Percentiles rank a stretch among this genome's conserved stretches.
Evolutionary conservation across 2,113 vertebrate genomes (phyloP).

Genomic region (Aramus guarauna): DNA sequence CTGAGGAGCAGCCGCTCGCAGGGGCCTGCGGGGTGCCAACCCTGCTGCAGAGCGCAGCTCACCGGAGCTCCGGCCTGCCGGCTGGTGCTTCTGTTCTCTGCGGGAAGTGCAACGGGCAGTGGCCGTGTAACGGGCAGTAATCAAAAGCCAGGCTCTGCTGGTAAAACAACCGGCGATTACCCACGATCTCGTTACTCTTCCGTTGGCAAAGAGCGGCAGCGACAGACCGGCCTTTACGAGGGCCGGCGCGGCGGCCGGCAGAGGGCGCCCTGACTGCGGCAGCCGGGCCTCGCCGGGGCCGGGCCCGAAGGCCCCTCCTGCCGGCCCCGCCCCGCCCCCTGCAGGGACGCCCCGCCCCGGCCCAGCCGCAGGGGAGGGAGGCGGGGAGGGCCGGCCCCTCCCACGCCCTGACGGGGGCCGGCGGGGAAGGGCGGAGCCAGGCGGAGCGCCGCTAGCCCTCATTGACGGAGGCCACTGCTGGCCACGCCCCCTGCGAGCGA

Average conservation of each 20-base stretch:
- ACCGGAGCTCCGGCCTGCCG: neutral
- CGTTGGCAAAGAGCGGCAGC: neutral
- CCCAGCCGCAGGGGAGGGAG: neutral
- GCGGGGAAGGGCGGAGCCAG: neutral
- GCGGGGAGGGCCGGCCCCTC: neutral
- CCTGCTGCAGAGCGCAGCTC: neutral
- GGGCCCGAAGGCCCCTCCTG: no score
- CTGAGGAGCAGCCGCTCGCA: fast-evolving
- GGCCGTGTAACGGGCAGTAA: fast-evolving
- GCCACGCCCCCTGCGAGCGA: neutral
- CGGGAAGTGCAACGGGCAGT: fast-evolving
- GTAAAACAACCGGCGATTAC: fast-evolving
- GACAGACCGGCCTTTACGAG: fast-evolving
- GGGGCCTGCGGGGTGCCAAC: neutral
- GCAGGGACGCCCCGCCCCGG: neutral
- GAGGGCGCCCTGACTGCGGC: neutral
- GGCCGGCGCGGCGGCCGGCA: neutral
- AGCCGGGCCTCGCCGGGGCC: no score
- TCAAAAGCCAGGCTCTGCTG: neutral
- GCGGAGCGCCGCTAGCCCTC: neutral
- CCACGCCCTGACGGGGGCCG: neutral
- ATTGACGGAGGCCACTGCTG: neutral
- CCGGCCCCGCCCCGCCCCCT: no score
- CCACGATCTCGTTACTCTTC: fast-evolving
- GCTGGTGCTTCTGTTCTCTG: no score